A percentile compares a stretch with the other conserved stretches of the same genome.
Conservation (phyloP, 2,113 vertebrate species). For the Philantomba maxwellii region DNA sequence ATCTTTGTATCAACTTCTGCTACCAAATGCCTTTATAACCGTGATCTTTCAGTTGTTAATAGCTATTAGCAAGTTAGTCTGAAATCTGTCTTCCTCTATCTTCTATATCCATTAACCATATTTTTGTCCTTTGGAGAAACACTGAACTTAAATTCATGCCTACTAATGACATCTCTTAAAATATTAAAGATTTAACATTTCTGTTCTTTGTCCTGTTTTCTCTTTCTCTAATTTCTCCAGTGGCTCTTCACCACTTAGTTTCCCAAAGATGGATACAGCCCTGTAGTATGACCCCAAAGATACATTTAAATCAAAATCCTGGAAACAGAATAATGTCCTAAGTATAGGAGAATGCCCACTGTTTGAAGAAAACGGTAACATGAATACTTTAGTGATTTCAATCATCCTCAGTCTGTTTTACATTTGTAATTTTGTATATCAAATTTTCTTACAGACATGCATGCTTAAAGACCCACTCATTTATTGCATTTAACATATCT, state of each 20-base stretch:
- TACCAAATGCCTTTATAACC: background rate
- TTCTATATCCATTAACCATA: background rate
- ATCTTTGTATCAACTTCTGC: background rate
- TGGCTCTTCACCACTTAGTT: background rate
- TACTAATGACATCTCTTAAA: background rate
- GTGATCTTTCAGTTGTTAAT: background rate
- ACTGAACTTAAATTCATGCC: background rate
- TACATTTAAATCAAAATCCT: conserved; percentile 19
- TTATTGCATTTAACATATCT: background rate
- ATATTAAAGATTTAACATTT: background rate
- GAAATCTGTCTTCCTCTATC: background rate
- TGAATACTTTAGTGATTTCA: background rate
- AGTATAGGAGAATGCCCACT: background rate
- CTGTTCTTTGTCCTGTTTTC: background rate
- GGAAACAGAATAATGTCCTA: background rate
- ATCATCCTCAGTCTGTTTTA: background rate
- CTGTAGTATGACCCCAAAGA: background rate
- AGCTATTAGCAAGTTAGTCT: background rate
- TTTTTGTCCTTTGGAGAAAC: background rate
- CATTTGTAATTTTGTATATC: background rate
- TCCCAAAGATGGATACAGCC: background rate
- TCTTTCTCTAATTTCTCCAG: background rate
- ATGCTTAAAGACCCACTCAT: background rate
- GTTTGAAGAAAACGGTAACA: background rate
- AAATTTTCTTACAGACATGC: background rate